Conservation (phyloP, 2,797 vertebrate genomes). For the Oryzias sinensis region DNA sequence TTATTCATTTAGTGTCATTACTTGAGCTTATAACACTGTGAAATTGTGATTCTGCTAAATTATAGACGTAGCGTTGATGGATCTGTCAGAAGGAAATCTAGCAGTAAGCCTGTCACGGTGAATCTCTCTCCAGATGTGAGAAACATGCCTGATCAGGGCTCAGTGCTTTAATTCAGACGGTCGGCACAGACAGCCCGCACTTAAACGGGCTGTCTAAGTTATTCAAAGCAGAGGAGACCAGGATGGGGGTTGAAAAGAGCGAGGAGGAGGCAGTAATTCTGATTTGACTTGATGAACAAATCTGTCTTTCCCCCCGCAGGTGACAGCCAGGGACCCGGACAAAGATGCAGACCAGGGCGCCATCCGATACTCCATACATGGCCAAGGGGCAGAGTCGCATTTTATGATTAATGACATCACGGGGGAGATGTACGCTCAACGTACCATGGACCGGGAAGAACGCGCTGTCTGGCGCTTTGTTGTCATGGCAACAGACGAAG, state of each 20-base stretch:
- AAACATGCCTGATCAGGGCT: constrained; percentile 43
- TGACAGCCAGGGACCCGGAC: constrained; percentile 89
- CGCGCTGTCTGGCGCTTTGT: constrained; percentile 89
- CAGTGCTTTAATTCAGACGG: constrained; percentile 48
- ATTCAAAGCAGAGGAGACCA: constrained; percentile 21
- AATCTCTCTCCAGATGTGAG: constrained; percentile 23
- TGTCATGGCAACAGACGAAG: constrained; percentile 89
- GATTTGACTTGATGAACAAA: constrained; percentile 39
- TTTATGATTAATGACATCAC: constrained; percentile 90
- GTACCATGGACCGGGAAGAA: constrained; percentile 86
- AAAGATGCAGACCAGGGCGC: constrained; percentile 83
- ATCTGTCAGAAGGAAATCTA: constrained; percentile 23
- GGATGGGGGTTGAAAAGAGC: constrained; percentile 35
- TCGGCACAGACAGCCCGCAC: constrained; percentile 45
- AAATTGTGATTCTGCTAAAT: constrained; percentile 21
- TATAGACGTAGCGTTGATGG: constrained; percentile 22
- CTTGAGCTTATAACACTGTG: neutral
- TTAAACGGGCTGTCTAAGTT: constrained; percentile 49
- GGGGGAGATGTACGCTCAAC: constrained; percentile 86
- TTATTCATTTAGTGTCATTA: constrained; percentile 12
- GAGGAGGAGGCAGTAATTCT: constrained; percentile 43
- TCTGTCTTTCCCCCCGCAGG: constrained; percentile 68
- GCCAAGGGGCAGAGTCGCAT: constrained; percentile 84
- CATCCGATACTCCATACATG: constrained; percentile 88
- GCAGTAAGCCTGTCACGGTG: constrained; percentile 23